Evolutionary conservation across 64 coral and sea anemone species (phyloP).

Genomic region (Platygyra sinensis): DNA sequence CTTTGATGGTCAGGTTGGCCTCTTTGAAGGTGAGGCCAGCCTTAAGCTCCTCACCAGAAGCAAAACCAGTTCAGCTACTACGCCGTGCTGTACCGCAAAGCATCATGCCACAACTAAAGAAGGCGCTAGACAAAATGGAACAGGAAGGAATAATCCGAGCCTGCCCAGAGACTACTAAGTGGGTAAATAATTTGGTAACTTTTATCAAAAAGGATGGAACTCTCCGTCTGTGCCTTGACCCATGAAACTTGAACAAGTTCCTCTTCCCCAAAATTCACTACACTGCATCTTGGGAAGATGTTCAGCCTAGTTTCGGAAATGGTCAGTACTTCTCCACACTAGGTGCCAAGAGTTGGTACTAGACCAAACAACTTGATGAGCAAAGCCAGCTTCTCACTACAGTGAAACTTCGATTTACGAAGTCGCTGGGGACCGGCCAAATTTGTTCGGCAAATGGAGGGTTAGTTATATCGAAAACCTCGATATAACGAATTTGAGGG

Average conservation of each 20-base stretch:
- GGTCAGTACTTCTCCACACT: conserved; percentile 62
- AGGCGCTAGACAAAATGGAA: conserved; percentile 61
- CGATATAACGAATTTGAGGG: too few species aligned
- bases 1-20: background rate
- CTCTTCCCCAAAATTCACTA: conserved; percentile 46
- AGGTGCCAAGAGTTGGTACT: conserved; percentile 62
- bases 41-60: conserved; percentile 49
- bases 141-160: conserved; percentile 51
- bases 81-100: conserved; percentile 59
- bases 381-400: conserved; percentile 67
- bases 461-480: too few species aligned
- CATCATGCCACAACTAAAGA: conserved; percentile 52
- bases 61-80: conserved; percentile 51
- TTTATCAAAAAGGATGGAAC: conserved; percentile 54
- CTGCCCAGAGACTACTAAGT: conserved; percentile 63
- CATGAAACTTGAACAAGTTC: conserved; percentile 50
- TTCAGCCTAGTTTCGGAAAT: conserved; percentile 29
- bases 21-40: conserved; percentile 52
- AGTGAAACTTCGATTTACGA: too few species aligned
- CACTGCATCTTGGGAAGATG: conserved; percentile 50
- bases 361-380: conserved; percentile 69
- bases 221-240: conserved; percentile 54
- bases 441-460: too few species aligned
- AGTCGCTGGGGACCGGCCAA: too few species aligned
- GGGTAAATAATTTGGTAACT: conserved; percentile 71